A percentile compares a stretch with the other conserved stretches of the same genome.
phyloP scores from a whole-genome alignment of 2,888 invertebrate species.

The Pimpla rufipes region DNA sequence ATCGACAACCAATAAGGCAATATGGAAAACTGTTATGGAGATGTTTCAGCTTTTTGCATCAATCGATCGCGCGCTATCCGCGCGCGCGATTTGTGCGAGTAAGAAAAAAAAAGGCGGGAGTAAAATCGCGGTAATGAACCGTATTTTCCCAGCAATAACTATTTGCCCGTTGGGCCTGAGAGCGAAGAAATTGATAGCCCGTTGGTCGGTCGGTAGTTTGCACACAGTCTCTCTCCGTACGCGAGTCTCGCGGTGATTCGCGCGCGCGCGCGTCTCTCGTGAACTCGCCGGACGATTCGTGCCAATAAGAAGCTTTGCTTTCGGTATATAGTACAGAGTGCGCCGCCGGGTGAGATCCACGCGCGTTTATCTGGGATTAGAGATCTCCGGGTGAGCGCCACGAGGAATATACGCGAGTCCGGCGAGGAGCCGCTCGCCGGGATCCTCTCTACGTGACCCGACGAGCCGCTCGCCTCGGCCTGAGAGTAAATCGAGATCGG shows the following conservation, averaged over 20 bases:
- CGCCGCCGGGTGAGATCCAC: slow-evolving; percentile 43
- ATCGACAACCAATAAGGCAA: not conserved
- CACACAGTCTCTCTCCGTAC: not conserved
- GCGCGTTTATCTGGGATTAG: slow-evolving; percentile 60
- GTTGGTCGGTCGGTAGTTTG: not conserved
- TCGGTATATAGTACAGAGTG: slow-evolving; percentile 7
- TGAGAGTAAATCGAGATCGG: slow-evolving; percentile 55
- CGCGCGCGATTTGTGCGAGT: not conserved
- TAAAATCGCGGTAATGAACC: not conserved
- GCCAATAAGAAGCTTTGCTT: not conserved
- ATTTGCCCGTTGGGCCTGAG: slow-evolving; percentile 13
- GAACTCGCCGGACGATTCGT: slow-evolving; percentile 47
- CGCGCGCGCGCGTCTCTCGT: not conserved
- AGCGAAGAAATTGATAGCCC: slow-evolving; percentile 46
- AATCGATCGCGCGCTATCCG: not conserved
- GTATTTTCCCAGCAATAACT: slow-evolving; percentile 12
- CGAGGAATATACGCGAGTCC: slow-evolving; percentile 17
- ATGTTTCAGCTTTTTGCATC: not conserved
- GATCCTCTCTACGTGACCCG: slow-evolving; percentile 61
- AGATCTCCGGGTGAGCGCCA: slow-evolving; percentile 42
- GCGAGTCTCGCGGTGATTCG: slow-evolving; percentile 16
- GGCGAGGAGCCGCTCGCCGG: not conserved
- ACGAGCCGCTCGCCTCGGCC: slow-evolving; percentile 31
- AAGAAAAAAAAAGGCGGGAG: not conserved
- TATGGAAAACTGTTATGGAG: not conserved